These are phyloP conservation scores for Columba livia DNA, from an alignment of 2,113 vertebrate genomes.

Conservation along the genomic window DNA sequence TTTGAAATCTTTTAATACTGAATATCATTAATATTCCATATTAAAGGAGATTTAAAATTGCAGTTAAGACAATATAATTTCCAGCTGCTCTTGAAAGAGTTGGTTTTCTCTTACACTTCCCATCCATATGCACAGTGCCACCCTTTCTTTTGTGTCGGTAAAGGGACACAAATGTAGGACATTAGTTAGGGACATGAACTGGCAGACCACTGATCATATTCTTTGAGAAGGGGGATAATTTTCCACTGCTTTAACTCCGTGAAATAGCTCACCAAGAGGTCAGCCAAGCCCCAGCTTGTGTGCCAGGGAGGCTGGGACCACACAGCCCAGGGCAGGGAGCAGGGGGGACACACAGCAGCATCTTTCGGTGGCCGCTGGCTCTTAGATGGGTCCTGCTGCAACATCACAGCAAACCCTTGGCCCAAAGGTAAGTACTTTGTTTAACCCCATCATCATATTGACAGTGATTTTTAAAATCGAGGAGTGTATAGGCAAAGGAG, in stretches of 20 bases:
- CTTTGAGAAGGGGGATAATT: not conserved
- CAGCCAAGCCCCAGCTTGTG: not conserved
- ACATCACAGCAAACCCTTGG: not conserved
- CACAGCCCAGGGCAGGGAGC: not conserved
- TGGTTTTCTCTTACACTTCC: not conserved
- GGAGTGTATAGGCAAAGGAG: not conserved
- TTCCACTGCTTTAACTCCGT: not conserved
- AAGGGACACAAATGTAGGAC: not conserved
- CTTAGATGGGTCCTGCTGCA: not conserved
- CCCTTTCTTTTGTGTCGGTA: not conserved
- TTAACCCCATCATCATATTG: not conserved
- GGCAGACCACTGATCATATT: not conserved
- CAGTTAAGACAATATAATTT: not conserved
- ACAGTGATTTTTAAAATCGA: not conserved
- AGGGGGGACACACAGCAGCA: not conserved
- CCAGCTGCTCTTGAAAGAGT: not conserved
- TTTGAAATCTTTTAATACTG: not conserved
- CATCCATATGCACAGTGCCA: not conserved
- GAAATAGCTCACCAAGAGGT: not conserved
- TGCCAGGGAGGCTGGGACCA: not conserved
- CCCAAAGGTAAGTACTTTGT: not conserved
- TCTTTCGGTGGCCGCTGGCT: not conserved
- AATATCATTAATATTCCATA: not conserved
- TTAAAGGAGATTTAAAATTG: not conserved
- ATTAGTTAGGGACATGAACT: not conserved